phyloP scores from a whole-genome alignment of 2,113 vertebrate genomes.

The Xenopus tropicalis region UCB_Xtro_10.0 CM004443.2:118492001-118492500 shows the following conservation, averaged over 20 bases:
- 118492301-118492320: background rate
- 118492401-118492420: background rate
- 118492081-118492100: too few relatives aligned
- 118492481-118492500: background rate
- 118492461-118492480: background rate
- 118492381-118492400: background rate
- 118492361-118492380: constrained; percentile 1
- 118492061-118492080: too few relatives aligned
- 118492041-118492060: too few relatives aligned
- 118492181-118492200: background rate
- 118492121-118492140: too few relatives aligned
- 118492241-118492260: background rate
- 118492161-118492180: too few relatives aligned
- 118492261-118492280: background rate
- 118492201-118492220: background rate
- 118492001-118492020: too few relatives aligned
- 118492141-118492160: too few relatives aligned
- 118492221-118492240: background rate
- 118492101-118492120: too few relatives aligned
- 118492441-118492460: background rate
- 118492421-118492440: constrained; percentile 1
- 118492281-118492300: background rate
- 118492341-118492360: background rate
- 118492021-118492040: too few relatives aligned
- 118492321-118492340: background rate